Conservation (phyloP, 2,888 invertebrate species). For the Eudasyphora cyanicolor region DNA sequence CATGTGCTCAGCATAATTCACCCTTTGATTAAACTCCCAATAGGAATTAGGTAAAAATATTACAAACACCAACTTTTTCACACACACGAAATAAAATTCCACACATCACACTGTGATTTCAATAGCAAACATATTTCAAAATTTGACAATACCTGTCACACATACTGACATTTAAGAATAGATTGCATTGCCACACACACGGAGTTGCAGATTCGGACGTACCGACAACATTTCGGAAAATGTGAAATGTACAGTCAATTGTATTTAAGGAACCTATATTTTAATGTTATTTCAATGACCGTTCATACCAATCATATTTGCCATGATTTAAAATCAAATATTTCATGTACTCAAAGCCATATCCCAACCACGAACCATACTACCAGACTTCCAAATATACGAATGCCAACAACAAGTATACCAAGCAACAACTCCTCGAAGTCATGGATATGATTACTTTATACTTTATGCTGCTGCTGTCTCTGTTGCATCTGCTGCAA, state of each 20-base stretch:
- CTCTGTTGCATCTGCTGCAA: slow-evolving; percentile 26
- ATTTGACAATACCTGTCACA: slow-evolving; percentile 51
- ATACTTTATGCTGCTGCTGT: slow-evolving; percentile 43
- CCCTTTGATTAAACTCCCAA: too few relatives aligned
- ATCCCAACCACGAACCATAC: neutral
- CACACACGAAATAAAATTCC: neutral
- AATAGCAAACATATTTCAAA: slow-evolving; percentile 16
- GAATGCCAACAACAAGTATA: neutral
- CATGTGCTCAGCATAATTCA: too few relatives aligned
- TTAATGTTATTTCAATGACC: slow-evolving; percentile 60
- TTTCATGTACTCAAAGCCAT: slow-evolving; percentile 26
- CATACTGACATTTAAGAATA: slow-evolving; percentile 30
- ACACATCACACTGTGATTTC: slow-evolving; percentile 24
- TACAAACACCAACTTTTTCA: too few relatives aligned
- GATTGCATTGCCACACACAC: slow-evolving; percentile 44
- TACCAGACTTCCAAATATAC: neutral
- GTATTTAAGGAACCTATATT: slow-evolving; percentile 57
- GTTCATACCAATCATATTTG: slow-evolving; percentile 51
- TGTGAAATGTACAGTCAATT: slow-evolving; percentile 40
- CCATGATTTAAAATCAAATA: slow-evolving; percentile 56
- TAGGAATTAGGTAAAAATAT: too few relatives aligned
- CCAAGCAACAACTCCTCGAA: neutral
- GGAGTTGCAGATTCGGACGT: neutral
- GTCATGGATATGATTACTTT: slow-evolving; percentile 51
- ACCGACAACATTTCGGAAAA: slow-evolving; percentile 38